Base-by-base conservation (phyloP, 2,113 vertebrate genomes). In the Protobothrops flavoviridis region DNA sequence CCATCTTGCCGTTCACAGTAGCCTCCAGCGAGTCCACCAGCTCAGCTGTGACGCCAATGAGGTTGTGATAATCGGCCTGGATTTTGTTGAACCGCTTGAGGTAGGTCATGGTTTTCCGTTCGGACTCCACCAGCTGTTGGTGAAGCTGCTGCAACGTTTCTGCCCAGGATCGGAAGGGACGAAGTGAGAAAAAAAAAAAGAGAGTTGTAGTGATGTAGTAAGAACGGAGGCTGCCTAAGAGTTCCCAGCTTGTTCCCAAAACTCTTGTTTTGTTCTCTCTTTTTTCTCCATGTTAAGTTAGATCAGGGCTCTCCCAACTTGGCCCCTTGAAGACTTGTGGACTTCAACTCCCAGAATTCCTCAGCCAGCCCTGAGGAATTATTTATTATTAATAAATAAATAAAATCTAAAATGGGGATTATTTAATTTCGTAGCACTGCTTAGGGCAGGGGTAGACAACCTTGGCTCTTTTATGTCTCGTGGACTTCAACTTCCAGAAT, bases 1-100 rank as follows among this genome's bases (percentile, higher is more conserved):
- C 99, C 99, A 99, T 98, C 96, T 99, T 99, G 95, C 99, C 99
- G 3, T 97, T 98, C 96, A 99, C 97, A 0, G 99, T 98, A 94
- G 99, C 99, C 94, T 99, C 99, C 74, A 99, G 97, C 0, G 98
- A 98, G 94, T 99, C 99, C 23, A 99, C 99, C 94, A 99, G 98
- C 94, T 99, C 99, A 1, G 99, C 98, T 0, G 98, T 98, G 96
- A 99, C 97, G 0, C 98, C 98, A 9, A 99, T 98, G 94, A 99
- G 98, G 93, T 98, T 99, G 96, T 97, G 98, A 96, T 99, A 99
- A 95, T 99, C 99, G 0, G 96, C 97, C 95, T 99, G 98, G 96
- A 99, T 97, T 96, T 98, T 99, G 90, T 97, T 98, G 93, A 98
- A 98, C 85, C 96, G 98, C 64, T 98, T 98, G 93, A 98, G 95